Percentiles rank a stretch among this genome's conserved stretches.
These are phyloP conservation scores for Poeciliopsis paucimaculata DNA, from an alignment of 2,797 vertebrate species.

Conservation along the genomic window DNA sequence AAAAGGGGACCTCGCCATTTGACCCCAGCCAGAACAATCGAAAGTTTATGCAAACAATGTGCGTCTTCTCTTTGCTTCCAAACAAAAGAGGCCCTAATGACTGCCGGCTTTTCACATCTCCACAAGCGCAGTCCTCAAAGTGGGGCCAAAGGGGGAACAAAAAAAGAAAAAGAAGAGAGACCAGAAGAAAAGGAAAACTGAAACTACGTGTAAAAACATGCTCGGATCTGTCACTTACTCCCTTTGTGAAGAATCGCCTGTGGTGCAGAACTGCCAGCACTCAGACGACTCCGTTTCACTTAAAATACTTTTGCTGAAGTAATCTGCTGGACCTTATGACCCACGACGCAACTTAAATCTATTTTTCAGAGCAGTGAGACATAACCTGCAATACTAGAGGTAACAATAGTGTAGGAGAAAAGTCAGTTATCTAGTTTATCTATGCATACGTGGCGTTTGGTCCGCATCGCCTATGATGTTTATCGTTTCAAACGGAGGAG, in stretches of 20 bases:
- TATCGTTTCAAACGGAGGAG: conserved; percentile 10
- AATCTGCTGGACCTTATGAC: conserved; percentile 37
- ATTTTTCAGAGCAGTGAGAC: conserved; percentile 29
- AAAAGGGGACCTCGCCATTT: conserved; percentile 81
- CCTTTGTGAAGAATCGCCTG: conserved; percentile 14
- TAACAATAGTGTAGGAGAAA: conserved; percentile 23
- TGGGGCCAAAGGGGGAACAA: conserved; percentile 37
- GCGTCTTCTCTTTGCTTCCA: conserved; percentile 62
- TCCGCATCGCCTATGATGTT: conserved; percentile 1
- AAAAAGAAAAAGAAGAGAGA: conserved; percentile 29
- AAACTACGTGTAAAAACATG: conserved; percentile 25
- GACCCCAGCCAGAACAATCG: conserved; percentile 81
- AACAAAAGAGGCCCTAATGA: conserved; percentile 76
- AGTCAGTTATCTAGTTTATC: conserved; percentile 27
- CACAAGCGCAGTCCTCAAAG: conserved; percentile 53
- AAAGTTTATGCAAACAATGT: conserved; percentile 80
- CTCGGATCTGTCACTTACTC: conserved; percentile 7
- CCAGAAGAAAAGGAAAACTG: conserved; percentile 10
- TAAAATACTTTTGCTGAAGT: conserved; percentile 7
- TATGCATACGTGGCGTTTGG: not conserved
- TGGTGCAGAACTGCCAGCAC: conserved; percentile 5
- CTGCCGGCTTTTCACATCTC: conserved; percentile 54
- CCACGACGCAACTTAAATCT: conserved; percentile 18
- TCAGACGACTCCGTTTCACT: conserved; percentile 7
- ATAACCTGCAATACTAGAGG: conserved; percentile 16